Conservation (phyloP, 2,113 vertebrate genomes). For the Rattus norvegicus region GRCr8 NC_086025.1:120218001-120218500, state of each 20-base stretch:
- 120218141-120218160: not conserved
- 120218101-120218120: not conserved
- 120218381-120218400: fast-evolving
- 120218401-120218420: not conserved
- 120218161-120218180: not conserved
- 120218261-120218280: fast-evolving
- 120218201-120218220: not conserved
- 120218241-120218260: fast-evolving
- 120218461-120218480: fast-evolving
- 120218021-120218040: no score
- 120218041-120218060: not conserved
- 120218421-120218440: fast-evolving
- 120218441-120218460: fast-evolving
- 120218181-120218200: not conserved
- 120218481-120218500: fast-evolving
- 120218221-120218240: not conserved
- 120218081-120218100: not conserved
- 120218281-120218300: fast-evolving
- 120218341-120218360: fast-evolving
- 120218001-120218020: not conserved
- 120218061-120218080: not conserved
- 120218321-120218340: not conserved
- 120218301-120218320: fast-evolving
- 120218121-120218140: not conserved
- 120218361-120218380: not conserved